phyloP scores from a whole-genome alignment of 2,888 invertebrate species.

The Argyra leucocephala region DNA sequence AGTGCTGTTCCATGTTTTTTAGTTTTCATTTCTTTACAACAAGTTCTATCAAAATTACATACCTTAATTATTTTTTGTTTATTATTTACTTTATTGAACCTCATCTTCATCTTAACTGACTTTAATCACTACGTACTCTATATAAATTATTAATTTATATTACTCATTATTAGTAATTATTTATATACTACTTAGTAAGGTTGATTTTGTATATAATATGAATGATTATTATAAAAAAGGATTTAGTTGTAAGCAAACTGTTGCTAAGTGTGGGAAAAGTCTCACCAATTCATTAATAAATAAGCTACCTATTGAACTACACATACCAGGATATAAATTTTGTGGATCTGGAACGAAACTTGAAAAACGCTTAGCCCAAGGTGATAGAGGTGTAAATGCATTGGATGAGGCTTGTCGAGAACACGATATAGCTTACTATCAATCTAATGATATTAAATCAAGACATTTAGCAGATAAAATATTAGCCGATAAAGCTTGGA shows the following conservation, averaged over 20 bases:
- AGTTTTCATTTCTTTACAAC: neutral
- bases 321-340: conserved; percentile 29
- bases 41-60: neutral
- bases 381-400: conserved; percentile 27
- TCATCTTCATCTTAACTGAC: conserved; percentile 20
- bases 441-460: conserved; percentile 13
- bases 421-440: conserved; percentile 22
- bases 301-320: conserved; percentile 25
- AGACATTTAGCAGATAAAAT: conserved; percentile 18
- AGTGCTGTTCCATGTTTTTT: conserved; percentile 28
- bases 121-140: too few species aligned
- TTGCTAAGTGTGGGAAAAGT: conserved; percentile 12
- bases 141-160: too few species aligned
- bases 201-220: neutral
- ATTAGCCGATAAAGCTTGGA: conserved; percentile 21
- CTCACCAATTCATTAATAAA: conserved; percentile 23
- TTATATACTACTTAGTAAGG: too few species aligned
- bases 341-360: conserved; percentile 31
- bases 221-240: neutral
- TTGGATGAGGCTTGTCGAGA: conserved; percentile 27
- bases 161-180: too few species aligned
- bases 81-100: neutral
- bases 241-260: neutral
- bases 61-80: neutral
- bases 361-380: conserved; percentile 25